phyloP scores from a whole-genome alignment of 2,113 vertebrate genomes.

The Sturnira hondurensis region DNA sequence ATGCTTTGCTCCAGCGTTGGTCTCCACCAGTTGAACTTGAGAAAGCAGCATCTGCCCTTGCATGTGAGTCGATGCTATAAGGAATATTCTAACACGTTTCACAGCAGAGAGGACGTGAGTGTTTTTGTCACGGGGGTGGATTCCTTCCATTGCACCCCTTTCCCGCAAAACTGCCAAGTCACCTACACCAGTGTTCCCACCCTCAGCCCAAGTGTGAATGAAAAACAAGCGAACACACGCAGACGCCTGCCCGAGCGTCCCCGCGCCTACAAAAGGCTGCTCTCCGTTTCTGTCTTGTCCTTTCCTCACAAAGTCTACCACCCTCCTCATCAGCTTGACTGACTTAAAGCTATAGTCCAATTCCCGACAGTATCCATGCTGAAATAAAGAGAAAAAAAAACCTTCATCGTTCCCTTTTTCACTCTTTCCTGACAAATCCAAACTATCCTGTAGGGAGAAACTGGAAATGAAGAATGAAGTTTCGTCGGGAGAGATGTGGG shows the following conservation, averaged over 20 bases:
- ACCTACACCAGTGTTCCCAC: constrained; percentile 33
- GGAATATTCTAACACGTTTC: not conserved
- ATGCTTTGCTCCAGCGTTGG: not conserved
- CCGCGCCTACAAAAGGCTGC: not conserved
- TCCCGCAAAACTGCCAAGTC: not conserved
- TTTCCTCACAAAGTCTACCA: not conserved
- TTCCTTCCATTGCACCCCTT: not conserved
- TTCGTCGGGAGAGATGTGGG: constrained; percentile 64
- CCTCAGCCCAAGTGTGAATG: constrained; percentile 43
- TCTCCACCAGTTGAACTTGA: accelerated
- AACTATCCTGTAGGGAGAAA: constrained; percentile 23
- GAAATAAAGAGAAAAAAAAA: not conserved
- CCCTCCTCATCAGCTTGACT: constrained; percentile 43
- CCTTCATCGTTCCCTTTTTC: not conserved
- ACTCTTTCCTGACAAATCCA: not conserved
- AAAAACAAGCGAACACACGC: constrained; percentile 47
- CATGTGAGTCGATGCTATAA: not conserved
- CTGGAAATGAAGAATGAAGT: constrained; percentile 65
- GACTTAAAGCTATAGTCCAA: not conserved
- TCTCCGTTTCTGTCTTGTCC: not conserved
- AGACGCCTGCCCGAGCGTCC: constrained; percentile 18
- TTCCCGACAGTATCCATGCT: not conserved
- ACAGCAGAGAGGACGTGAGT: not conserved
- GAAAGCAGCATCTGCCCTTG: not conserved
- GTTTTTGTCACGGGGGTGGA: not conserved